Conservation (phyloP, 1,140 invertebrate species). For the Scaptomyza montana region DNA sequence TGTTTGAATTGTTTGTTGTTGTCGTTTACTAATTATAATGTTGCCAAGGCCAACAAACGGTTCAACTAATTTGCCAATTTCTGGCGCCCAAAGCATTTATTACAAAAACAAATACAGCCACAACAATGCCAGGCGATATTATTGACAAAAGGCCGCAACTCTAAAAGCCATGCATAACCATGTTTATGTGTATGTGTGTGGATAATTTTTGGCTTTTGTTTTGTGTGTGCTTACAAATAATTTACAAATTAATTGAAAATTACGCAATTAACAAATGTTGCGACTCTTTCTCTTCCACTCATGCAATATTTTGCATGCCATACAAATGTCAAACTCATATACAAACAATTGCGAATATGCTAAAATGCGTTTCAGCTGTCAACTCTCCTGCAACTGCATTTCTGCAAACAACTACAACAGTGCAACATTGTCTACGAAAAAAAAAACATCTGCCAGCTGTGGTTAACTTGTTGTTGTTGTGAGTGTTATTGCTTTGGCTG, state of each 20-base stretch:
- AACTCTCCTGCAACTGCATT: slow-evolving; percentile 25
- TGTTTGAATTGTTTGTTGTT: background rate
- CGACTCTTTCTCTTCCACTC: background rate
- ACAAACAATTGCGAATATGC: slow-evolving; percentile 55
- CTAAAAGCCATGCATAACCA: background rate
- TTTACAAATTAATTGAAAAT: slow-evolving; percentile 68
- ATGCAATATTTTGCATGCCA: slow-evolving; percentile 31
- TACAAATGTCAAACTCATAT: slow-evolving; percentile 74
- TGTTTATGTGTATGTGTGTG: background rate
- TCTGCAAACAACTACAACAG: background rate
- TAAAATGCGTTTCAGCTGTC: slow-evolving; percentile 28
- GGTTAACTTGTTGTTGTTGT: slow-evolving; percentile 60
- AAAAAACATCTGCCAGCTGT: slow-evolving; percentile 46
- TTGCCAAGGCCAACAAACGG: background rate
- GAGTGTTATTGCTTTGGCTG: slow-evolving; percentile 14
- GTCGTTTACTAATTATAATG: slow-evolving; percentile 7
- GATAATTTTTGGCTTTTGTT: slow-evolving; percentile 2
- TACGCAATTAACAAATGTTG: slow-evolving; percentile 41
- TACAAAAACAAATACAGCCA: background rate
- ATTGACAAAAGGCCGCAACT: background rate
- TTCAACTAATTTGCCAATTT: slow-evolving; percentile 6
- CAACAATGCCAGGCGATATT: slow-evolving; percentile 2
- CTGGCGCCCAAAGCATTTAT: background rate
- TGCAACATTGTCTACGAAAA: slow-evolving; percentile 34
- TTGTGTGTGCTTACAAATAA: slow-evolving; percentile 57